Conservation (phyloP, 2,888 invertebrate species). For the Eledone cirrhosa region DNA sequence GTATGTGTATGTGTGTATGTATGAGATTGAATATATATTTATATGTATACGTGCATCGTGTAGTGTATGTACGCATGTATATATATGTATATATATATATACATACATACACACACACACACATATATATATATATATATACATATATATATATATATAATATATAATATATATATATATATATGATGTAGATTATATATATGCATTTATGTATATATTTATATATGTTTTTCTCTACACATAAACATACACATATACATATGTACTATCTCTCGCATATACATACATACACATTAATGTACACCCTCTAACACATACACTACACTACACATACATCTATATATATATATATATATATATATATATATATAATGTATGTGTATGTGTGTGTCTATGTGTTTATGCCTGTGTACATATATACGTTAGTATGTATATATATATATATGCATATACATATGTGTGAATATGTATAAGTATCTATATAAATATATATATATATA, state of each 20-base stretch:
- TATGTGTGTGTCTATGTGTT: too few relatives aligned
- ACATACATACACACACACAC: not conserved
- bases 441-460: not conserved
- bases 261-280: not conserved
- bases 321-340: not conserved
- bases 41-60: too few relatives aligned
- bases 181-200: not conserved
- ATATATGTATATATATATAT: constrained; percentile 1
- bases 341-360: constrained; percentile 20
- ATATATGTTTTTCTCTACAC: not conserved
- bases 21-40: not conserved
- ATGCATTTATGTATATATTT: not conserved
- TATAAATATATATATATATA: not conserved
- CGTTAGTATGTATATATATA: too few relatives aligned
- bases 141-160: not conserved
- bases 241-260: not conserved
- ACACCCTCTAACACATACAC: not conserved
- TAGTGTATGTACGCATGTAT: too few relatives aligned
- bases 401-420: too few relatives aligned
- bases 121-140: not conserved
- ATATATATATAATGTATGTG: too few relatives aligned
- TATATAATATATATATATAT: not conserved
- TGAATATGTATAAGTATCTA: not conserved
- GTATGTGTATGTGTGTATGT: too few relatives aligned
- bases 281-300: not conserved